Base-by-base conservation (phyloP, 2,797 vertebrate genomes). In the Urocyon cinereoargenteus region DNA sequence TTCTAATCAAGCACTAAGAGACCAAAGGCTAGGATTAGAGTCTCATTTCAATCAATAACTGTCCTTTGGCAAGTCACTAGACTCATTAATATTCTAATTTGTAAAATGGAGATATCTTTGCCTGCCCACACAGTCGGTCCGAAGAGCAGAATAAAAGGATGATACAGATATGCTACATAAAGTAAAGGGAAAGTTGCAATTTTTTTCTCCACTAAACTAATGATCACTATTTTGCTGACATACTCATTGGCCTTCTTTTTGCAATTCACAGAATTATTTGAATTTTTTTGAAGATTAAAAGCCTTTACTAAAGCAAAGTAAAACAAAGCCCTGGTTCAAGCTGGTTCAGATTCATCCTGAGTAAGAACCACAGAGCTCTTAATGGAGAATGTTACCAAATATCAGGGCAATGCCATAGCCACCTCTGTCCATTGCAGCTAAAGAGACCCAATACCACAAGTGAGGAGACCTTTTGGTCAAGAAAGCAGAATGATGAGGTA, bases 101-200 rank as follows among this genome's bases (percentile, higher is more conserved):
- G n/a, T 81, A 85, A 90, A 81, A 68, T 84, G 18, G 57, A 92
- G 55, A 14, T 72, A 89, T 22, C 16, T 86, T 45, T 61, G 1
- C 57, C 53, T 73, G 24, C 62, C 89, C 59, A 84, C 13, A 85
- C 10, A 34, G 68, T 49, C 90, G 36, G 21, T 55, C 36, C 66
- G 87, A 92, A 93, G 36, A 85, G 7, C 45, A 94, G 40, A 85
- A 92, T 66, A 92, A 92, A 84, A 92, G 82, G n/a, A 78, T 31
- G 22, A 83, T 79, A 49, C 6, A 0, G 8, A 68, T 87, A 87
- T 79, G 55, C 49, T 92, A 78, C 13, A 62, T 57, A 82, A 85
- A 90, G 19, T 45, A 87, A 90, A 82, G 40, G 40, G 51, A 81
- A 31, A 59, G 2, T 36, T 49, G 64, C 73, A 79, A 89, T 59